Evolutionary conservation across 2,888 invertebrate genomes (phyloP), one percentile per base, ranked within the genome.

Genomic region (Synergus umbraculus): DNA sequence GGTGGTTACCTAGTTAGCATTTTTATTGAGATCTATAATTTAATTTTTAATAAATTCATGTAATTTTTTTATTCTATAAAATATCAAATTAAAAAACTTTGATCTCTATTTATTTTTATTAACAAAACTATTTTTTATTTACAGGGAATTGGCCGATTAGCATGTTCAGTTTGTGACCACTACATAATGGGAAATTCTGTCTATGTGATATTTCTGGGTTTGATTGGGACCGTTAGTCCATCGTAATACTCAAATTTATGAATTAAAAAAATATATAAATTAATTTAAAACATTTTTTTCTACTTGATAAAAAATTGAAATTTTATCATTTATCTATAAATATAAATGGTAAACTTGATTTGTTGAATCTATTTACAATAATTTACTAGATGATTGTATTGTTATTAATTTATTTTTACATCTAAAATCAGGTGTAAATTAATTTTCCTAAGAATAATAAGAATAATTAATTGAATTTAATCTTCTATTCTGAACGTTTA

Each of bases 191-290:
- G 92, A 49, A 91, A 87, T 81, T 84, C 88, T 18, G 79, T 89
- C 22, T 92, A 90, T 83, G 91, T 92, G n/a, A 88, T 88, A 37
- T 73, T 90, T 46, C 85, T 91, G 76, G 92, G 91, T 83, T 85
- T 92, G 78, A 89, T 92, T 84, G 92, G 92, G 84, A 90, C 89
- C 86, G 92, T 92, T 89, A 91, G 92, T 92, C 81, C 79, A 86
- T 85, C 85, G 83, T 86, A 85, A 87, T 86, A 85, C 81, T 81
- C 77, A 60, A 82, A 77, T 78, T 81, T 63, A 49, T 76, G 37
- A 76, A 44, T 22, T 49, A 18, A 76, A 54, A 64, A 63, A 60
- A 46, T 46, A 46, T 8, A 58, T 49, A 54, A 77, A 29, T 29
- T 29, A 29, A 29, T 29, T 29, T 29, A 3, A 29, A 29, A 29